These are phyloP conservation scores for Harpalus rubripes DNA, from an alignment of 2,888 invertebrate species.

Conservation along the genomic window DNA sequence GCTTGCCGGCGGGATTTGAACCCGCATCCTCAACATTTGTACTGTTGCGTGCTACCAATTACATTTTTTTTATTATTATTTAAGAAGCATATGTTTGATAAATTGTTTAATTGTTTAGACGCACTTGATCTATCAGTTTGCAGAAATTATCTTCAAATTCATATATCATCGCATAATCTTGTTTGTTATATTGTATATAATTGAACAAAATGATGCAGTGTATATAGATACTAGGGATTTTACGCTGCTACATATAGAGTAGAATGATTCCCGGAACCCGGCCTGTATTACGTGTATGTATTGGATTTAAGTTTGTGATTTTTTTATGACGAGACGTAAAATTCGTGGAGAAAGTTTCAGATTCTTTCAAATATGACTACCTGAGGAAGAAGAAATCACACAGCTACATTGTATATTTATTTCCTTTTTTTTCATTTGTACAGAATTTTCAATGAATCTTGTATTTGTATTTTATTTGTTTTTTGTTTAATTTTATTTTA, in stretches of 20 bases:
- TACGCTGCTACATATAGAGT: constrained; percentile 21
- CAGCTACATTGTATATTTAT: constrained; percentile 24
- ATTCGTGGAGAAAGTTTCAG: constrained; percentile 36
- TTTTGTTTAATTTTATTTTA: neutral
- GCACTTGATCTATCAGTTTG: too few relatives aligned
- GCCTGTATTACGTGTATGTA: constrained; percentile 9
- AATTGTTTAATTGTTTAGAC: too few relatives aligned
- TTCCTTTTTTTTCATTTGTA: neutral
- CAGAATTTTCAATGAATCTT: constrained; percentile 6
- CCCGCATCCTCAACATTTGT: too few relatives aligned
- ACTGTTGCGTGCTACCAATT: too few relatives aligned
- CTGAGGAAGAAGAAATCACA: constrained; percentile 9
- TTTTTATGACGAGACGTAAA: constrained; percentile 44
- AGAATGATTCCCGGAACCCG: constrained; percentile 14
- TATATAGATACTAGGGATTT: constrained; percentile 14
- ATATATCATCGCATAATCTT: too few relatives aligned
- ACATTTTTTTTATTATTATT: too few relatives aligned
- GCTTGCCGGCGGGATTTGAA: too few relatives aligned
- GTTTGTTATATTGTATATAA: too few relatives aligned
- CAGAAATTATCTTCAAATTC: too few relatives aligned
- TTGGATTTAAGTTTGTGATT: constrained; percentile 42
- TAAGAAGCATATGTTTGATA: too few relatives aligned
- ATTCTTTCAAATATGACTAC: constrained; percentile 13
- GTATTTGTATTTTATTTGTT: constrained; percentile 11
- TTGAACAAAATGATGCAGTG: neutral